Evolutionary conservation across 2,797 vertebrate species (phyloP).

Genomic region (Setipinna tenuifilis): DNA sequence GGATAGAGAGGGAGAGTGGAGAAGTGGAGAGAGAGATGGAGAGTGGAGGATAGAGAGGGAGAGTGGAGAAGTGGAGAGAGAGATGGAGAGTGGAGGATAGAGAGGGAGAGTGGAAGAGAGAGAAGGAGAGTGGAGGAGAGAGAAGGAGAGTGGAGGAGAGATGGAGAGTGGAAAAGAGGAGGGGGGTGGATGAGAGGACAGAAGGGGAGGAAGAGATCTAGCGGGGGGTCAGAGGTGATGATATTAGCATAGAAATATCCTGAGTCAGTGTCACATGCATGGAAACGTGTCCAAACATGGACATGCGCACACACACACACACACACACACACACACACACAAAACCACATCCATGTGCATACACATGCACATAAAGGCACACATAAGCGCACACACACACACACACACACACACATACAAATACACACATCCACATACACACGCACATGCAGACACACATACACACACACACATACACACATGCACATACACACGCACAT

Average conservation of each 20-base stretch:
- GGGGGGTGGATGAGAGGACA: conserved; percentile 33
- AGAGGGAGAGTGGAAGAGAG: conserved; percentile 26
- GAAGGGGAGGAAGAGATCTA: conserved; percentile 58
- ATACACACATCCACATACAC: conserved; percentile 11
- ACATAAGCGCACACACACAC: conserved; percentile 10
- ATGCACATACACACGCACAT: conserved; percentile 13
- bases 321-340: background rate
- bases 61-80: background rate
- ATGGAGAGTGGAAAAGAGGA: conserved; percentile 26
- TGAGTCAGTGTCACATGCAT: conserved; percentile 71
- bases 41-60: background rate
- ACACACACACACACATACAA: background rate
- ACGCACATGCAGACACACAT: conserved; percentile 31
- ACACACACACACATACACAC: background rate
- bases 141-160: conserved; percentile 25
- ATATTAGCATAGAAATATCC: conserved; percentile 60
- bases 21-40: background rate
- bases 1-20: too few species aligned
- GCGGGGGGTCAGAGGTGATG: conserved; percentile 64
- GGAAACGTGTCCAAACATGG: conserved; percentile 60
- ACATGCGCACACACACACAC: background rate
- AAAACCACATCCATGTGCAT: conserved; percentile 22
- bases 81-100: background rate
- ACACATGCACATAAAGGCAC: conserved; percentile 22
- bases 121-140: conserved; percentile 63